Conservation (phyloP, 2,888 invertebrate genomes). For the Chymomyza amoena region DNA sequence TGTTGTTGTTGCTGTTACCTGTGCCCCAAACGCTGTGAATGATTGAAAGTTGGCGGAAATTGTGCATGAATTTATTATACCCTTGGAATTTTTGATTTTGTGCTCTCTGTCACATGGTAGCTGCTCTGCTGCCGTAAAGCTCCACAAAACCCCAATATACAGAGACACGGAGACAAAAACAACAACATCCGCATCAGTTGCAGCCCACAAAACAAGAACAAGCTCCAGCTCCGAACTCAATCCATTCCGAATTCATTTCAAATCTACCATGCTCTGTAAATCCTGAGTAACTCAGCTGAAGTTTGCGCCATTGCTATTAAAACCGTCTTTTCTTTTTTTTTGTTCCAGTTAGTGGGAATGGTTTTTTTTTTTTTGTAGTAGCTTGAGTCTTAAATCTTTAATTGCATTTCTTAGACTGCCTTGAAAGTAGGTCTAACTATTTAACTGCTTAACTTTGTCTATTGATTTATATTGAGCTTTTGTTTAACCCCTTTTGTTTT, state of each 20-base stretch:
- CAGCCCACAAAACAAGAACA: not conserved
- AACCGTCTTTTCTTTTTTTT: not conserved
- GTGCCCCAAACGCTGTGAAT: not conserved
- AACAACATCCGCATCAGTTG: not conserved
- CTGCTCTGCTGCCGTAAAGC: not conserved
- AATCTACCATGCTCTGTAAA: not conserved
- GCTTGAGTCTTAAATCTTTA: not conserved
- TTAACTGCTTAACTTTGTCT: not conserved
- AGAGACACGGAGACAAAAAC: not conserved
- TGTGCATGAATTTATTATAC: slow-evolving; percentile 4
- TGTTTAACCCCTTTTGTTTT: too few relatives aligned
- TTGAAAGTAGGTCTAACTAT: not conserved
- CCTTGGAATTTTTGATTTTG: slow-evolving; percentile 3
- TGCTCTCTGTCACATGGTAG: not conserved
- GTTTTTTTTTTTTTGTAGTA: not conserved
- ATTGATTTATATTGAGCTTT: not conserved
- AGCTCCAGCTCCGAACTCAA: not conserved
- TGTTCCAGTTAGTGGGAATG: not conserved
- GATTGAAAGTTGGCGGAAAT: slow-evolving; percentile 2
- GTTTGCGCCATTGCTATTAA: not conserved
- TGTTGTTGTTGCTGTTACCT: not conserved
- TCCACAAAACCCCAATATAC: not conserved
- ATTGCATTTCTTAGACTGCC: not conserved
- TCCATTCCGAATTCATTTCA: not conserved
- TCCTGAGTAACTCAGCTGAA: not conserved